phyloP scores from a whole-genome alignment of 2,797 vertebrate species.

The Danio aesculapii region DNA sequence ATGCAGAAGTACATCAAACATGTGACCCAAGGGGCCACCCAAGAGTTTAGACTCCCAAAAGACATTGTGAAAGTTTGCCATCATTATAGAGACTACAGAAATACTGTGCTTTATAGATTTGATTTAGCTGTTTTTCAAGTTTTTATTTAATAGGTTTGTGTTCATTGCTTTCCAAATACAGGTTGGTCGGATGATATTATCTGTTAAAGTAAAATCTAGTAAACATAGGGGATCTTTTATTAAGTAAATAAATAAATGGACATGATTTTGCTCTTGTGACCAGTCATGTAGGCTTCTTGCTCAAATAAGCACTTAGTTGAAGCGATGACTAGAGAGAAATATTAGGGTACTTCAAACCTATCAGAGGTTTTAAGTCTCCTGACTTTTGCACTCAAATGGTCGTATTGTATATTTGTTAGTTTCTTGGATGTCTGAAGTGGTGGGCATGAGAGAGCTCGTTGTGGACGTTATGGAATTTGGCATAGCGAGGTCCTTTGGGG shows the following conservation, averaged over 20 bases:
- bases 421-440: constrained; percentile 17
- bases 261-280: constrained; percentile 19
- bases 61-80: constrained; percentile 5
- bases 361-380: neutral
- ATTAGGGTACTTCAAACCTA: constrained; percentile 1
- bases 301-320: constrained; percentile 5
- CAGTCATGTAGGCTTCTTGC: constrained; percentile 41
- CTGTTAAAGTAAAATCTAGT: neutral
- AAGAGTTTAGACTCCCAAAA: constrained; percentile 44
- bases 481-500: constrained; percentile 49
- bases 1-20: constrained; percentile 38
- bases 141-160: neutral
- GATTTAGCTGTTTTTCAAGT: neutral
- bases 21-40: constrained; percentile 52
- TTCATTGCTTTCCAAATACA: neutral
- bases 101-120: neutral
- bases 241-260: constrained; percentile 34
- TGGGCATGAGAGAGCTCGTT: constrained; percentile 33
- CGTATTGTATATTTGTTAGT: neutral
- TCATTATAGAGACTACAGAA: neutral
- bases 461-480: constrained; percentile 49
- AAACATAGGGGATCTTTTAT: constrained; percentile 8
- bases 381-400: constrained; percentile 29
- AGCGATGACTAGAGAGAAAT: constrained; percentile 9
- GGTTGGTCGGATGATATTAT: neutral